Evolutionary conservation across 2,888 invertebrate genomes (phyloP).

Genomic region (Shargacucullia verbasci): DNA sequence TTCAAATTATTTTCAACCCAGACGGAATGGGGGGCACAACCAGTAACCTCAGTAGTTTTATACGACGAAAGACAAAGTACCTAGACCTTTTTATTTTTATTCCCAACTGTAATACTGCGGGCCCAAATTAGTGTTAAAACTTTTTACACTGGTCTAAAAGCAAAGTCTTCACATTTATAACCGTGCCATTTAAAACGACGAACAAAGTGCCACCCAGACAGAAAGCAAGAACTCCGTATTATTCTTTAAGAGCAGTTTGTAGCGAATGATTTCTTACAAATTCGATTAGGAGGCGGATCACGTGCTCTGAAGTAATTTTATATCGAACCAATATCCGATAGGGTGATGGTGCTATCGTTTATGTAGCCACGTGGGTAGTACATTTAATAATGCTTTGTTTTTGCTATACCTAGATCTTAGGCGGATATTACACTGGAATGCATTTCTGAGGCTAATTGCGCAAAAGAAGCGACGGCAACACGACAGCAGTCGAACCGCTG

Average conservation of each 20-base stretch:
- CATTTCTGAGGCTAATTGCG: too few species aligned
- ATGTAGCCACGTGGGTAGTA: conserved; percentile 29
- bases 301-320: conserved; percentile 71
- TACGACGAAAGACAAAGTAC: too few species aligned
- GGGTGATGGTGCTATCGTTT: conserved; percentile 61
- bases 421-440: too few species aligned
- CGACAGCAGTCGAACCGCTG: too few species aligned
- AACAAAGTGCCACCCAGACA: conserved; percentile 38
- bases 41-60: too few species aligned
- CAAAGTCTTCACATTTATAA: conserved; percentile 3
- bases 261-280: conserved; percentile 34
- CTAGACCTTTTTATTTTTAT: too few species aligned
- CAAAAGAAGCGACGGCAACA: too few species aligned
- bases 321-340: conserved; percentile 73
- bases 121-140: too few species aligned
- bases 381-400: conserved; percentile 21
- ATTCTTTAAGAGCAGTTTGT: conserved; percentile 40
- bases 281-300: conserved; percentile 61
- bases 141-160: too few species aligned
- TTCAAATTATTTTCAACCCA: too few species aligned
- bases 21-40: too few species aligned
- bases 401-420: conserved; percentile 21
- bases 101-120: too few species aligned
- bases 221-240: conserved; percentile 23
- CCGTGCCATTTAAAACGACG: conserved; percentile 11